Evolutionary conservation across 2,797 vertebrate species (phyloP).

Genomic region (Manis pentadactyla): DNA sequence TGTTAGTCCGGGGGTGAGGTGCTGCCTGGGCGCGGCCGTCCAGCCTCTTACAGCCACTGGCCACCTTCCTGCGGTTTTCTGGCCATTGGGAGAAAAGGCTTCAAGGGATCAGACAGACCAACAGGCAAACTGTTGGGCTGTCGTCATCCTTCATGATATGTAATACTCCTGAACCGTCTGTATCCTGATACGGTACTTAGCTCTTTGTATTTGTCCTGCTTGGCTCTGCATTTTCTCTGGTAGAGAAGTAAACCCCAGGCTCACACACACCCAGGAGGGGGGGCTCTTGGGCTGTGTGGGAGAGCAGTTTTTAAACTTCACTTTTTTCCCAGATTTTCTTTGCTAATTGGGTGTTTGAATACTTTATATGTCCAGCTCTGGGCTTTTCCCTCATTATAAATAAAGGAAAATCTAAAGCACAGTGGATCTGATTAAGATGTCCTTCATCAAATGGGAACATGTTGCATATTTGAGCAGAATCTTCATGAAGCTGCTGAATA

Average conservation of each 20-base stretch:
- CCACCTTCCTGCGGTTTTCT: not conserved
- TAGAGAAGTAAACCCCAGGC: not conserved
- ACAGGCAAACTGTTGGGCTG: not conserved
- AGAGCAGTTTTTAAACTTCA: not conserved
- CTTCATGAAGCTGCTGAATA: not conserved
- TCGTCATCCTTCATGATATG: accelerated
- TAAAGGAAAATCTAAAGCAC: not conserved
- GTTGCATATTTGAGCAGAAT: not conserved
- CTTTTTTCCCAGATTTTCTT: not conserved
- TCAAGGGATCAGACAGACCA: not conserved
- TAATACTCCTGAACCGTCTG: not conserved
- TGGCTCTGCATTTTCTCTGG: too few relatives aligned
- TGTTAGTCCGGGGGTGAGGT: not conserved
- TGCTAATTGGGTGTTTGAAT: not conserved
- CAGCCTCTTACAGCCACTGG: not conserved
- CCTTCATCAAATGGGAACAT: too few relatives aligned
- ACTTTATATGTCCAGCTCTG: not conserved
- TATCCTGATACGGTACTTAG: not conserved
- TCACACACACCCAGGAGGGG: not conserved
- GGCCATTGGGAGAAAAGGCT: not conserved
- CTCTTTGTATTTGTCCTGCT: not conserved
- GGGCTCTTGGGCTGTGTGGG: not conserved
- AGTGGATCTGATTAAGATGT: not conserved
- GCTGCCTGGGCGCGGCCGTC: not conserved
- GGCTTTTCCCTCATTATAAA: too few relatives aligned